These are phyloP conservation scores for Noctua janthe DNA, from an alignment of 2,888 invertebrate species.

Conservation along the genomic window DNA sequence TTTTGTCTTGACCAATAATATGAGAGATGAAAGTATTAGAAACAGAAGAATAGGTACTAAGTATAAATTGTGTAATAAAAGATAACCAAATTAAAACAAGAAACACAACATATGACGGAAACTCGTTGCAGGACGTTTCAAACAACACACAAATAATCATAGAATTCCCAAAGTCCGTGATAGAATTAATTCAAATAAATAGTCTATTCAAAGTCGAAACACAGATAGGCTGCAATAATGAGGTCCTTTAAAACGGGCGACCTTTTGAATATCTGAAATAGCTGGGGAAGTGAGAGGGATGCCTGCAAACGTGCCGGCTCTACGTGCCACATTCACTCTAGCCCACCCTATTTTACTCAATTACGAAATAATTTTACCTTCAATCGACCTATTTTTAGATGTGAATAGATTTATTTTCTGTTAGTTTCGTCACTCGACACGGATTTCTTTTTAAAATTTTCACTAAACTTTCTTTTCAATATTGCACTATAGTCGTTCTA, in stretches of 20 bases:
- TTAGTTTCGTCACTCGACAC: background rate
- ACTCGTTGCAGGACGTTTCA: background rate
- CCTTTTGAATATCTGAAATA: slow-evolving; percentile 83
- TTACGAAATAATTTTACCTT: slow-evolving; percentile 74
- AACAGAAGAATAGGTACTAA: background rate
- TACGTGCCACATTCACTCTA: slow-evolving; percentile 75
- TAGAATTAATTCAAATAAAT: slow-evolving; percentile 65
- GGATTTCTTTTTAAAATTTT: background rate
- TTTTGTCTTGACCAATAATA: background rate
- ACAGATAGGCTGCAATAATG: slow-evolving; percentile 70
- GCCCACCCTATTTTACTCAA: slow-evolving; percentile 71
- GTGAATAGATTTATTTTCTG: slow-evolving; percentile 51
- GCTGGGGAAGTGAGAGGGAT: slow-evolving; percentile 69
- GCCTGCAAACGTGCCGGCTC: slow-evolving; percentile 67
- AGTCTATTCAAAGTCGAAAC: slow-evolving; percentile 70
- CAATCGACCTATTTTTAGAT: slow-evolving; percentile 64
- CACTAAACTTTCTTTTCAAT: no score
- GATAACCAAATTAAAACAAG: background rate
- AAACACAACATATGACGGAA: background rate
- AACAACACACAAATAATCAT: slow-evolving; percentile 7
- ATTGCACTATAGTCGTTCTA: background rate
- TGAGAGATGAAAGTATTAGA: no score
- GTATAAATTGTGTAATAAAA: background rate
- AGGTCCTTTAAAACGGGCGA: slow-evolving; percentile 75
- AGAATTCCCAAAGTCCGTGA: slow-evolving; percentile 20